Base-by-base conservation (phyloP, 2,797 vertebrate species). In the Silurus aristotelis region DNA sequence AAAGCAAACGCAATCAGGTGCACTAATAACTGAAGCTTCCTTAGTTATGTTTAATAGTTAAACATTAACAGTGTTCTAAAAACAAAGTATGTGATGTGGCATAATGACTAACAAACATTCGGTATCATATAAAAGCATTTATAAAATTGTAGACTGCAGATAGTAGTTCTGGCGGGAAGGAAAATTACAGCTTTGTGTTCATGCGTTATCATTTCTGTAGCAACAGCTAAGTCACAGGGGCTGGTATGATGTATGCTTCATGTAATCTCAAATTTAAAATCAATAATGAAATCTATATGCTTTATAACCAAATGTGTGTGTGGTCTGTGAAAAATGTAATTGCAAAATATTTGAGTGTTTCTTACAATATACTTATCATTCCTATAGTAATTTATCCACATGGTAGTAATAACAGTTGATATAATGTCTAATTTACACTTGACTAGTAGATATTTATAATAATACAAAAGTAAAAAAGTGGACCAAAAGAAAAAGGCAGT, bases 1-100 rank as follows among this genome's bases (percentile, higher is more conserved):
- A 88, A 84, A 84, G 64, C 31, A 43, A 72, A 38, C 80, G 56
- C 38, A 31, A 38, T 55, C 76, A 52, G 31, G 6, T 6, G n/a
- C 10, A 46, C n/a, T 75, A 22, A 68, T 68, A 58, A 25, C 19
- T n/a, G 25, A 43, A 7, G 14, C 14, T 25, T 64, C 6, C 38
- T 78, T 43, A 38, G 75, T 43, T 78, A 22, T 78, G 43, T 64
- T 63, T 80, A 80, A 52, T 52, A 66, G 43, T 80, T 48, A 80
- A 52, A 27, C 25, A 80, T 80, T 80, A 80, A 66, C 78, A 46
- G 43, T 8, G 61, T 25, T 48, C 22, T 80, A 27, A 17, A 19
- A 66, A 2, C 43, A 66, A 14, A 48, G 12, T 61, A n/a, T 48
- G 31, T 17, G 13, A 8, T 46, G 8, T 64, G n/a, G 22, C 14